Base-by-base conservation (phyloP, 2,797 vertebrate genomes). In the Rhinatrema bivittatum region DNA sequence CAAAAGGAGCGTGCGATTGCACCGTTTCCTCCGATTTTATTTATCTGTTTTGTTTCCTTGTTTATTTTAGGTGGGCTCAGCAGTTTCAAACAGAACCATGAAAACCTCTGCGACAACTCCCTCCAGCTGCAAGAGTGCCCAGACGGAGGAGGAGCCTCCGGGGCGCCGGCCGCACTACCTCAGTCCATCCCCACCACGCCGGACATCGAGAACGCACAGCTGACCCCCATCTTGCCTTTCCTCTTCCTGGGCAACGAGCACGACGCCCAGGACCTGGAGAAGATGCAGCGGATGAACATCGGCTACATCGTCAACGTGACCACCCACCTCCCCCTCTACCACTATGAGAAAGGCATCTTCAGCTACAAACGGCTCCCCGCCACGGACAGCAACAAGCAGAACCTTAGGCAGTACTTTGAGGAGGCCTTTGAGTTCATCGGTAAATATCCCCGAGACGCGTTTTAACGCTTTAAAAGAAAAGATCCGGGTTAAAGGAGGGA, bases 341-440 rank as follows among this genome's bases (percentile, higher is more conserved):
- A 98, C 76, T 96, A 98, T 0, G 91, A 98, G 74, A 86, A 87
- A 15, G 93, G 90, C 44, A 63, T 90, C 52, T 87, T 98, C 78
- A 82, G 74, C 77, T 99, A 98, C 81, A 98, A 98, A 68, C 82
- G 96, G 32, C 86, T 99, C 56, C 96, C 96, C 0, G 96, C 95
- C 66, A 97, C 93, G 0, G 96, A 99, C 78, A 98, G 94, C 91
- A 97, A 92, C 91, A 98, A 95, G 70, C 96, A 99, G 84, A 98
- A 99, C 82, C 88, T 99, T 74, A 88, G 94, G 28, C 94, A 97
- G 83, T 99, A 98, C 78, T 99, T 99, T 4, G 96, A 99, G 70
- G 96, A 99, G 84, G 96, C 96, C 4, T 99, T 99, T 44, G 96
- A 99, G 65, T 99, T 97, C 70, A 97, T 98, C 7, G 96, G 96